These are phyloP conservation scores for Leptinotarsa lineolata DNA, from an alignment of 1,140 invertebrate genomes.

Conservation along the genomic window DNA sequence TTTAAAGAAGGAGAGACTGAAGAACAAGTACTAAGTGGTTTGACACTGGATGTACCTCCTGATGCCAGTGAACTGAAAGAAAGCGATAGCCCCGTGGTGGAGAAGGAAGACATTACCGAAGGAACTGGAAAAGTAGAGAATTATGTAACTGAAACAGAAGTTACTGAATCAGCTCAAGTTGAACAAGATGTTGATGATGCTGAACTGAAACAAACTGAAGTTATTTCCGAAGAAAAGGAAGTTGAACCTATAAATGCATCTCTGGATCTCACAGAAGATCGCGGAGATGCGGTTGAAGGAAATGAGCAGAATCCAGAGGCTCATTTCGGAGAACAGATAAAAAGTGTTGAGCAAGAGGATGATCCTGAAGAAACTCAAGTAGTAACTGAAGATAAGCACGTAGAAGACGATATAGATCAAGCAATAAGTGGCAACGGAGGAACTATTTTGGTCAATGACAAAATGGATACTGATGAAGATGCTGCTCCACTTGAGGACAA, in stretches of 20 bases:
- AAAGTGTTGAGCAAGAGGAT: no score
- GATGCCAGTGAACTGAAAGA: conserved; percentile 48
- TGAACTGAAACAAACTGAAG: background rate
- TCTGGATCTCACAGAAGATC: conserved; percentile 1
- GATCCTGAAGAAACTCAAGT: conserved; percentile 35
- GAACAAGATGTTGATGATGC: background rate
- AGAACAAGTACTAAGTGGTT: conserved; percentile 46
- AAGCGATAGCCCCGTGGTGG: background rate
- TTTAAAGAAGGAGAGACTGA: conserved; percentile 35
- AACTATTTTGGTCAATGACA: background rate
- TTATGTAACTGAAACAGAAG: background rate
- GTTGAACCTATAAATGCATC: background rate
- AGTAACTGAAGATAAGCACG: conserved; percentile 36
- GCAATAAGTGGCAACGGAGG: conserved; percentile 34
- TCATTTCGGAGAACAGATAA: no score
- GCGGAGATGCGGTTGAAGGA: no score
- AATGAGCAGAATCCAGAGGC: background rate
- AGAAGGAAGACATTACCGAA: background rate
- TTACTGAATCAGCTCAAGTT: background rate
- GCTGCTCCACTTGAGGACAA: conserved; percentile 32
- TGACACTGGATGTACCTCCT: conserved; percentile 43
- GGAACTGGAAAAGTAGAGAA: background rate
- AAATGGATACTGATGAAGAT: conserved; percentile 28
- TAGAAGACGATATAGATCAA: conserved; percentile 20
- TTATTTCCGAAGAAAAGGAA: background rate